These are phyloP conservation scores for Calonectris borealis DNA, from an alignment of 2,113 vertebrate species.

Conservation along the genomic window DNA sequence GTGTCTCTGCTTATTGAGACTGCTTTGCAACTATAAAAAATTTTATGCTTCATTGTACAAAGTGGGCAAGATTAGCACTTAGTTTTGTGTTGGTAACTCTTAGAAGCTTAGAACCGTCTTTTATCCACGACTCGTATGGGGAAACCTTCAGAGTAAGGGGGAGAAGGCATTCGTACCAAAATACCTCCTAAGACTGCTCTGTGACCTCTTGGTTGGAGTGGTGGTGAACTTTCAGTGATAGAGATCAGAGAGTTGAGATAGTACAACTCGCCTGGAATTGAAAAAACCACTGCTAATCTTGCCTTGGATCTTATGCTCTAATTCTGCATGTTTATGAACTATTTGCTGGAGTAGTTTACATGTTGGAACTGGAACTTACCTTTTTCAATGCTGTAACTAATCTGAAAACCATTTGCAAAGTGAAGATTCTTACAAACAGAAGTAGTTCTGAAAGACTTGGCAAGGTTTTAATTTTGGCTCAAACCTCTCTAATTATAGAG, in stretches of 20 bases:
- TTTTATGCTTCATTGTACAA: neutral
- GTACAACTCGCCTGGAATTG: neutral
- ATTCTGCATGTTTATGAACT: neutral
- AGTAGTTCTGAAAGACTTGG: neutral
- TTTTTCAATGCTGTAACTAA: neutral
- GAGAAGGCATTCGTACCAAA: neutral
- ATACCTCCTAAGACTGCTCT: neutral
- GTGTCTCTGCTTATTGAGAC: too few relatives aligned
- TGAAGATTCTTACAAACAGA: neutral
- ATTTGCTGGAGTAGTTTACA: neutral
- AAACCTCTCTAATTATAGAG: slow-evolving; percentile 6
- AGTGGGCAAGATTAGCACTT: neutral
- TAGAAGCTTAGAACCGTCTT: neutral
- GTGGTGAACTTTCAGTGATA: neutral
- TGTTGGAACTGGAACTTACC: neutral
- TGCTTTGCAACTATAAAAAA: neutral
- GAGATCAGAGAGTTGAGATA: neutral
- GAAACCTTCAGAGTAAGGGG: neutral
- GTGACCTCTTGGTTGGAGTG: neutral
- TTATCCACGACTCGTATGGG: neutral
- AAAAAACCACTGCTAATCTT: neutral
- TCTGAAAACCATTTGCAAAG: neutral
- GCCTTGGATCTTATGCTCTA: neutral
- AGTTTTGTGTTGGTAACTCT: neutral
- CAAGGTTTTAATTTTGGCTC: neutral